Percentiles rank a stretch among this genome's conserved stretches.
phyloP scores from a whole-genome alignment of 2,888 invertebrate genomes.

The Melanostoma mellinum region DNA sequence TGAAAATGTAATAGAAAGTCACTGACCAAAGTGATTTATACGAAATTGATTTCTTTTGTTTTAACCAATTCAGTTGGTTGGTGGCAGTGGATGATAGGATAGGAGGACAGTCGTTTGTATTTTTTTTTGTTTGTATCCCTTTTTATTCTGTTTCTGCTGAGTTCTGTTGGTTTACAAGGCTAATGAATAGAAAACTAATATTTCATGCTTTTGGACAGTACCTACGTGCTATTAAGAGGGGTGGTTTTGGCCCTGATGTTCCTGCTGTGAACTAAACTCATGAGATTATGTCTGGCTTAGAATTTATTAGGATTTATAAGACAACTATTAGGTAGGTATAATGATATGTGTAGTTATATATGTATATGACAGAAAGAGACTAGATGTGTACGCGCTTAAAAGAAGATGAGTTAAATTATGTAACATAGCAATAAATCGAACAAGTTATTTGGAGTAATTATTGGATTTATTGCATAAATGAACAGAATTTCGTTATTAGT shows the following conservation, averaged over 20 bases:
- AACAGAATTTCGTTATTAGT: no score
- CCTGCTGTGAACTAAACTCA: slow-evolving; percentile 60
- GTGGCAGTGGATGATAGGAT: neutral
- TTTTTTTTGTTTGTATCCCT: slow-evolving; percentile 23
- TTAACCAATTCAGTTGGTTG: slow-evolving; percentile 17
- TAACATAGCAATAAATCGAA: neutral
- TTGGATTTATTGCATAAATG: no score
- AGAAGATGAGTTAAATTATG: slow-evolving; percentile 41
- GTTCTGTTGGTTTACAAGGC: slow-evolving; percentile 8
- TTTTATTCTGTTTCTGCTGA: slow-evolving; percentile 7
- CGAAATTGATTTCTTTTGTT: slow-evolving; percentile 49
- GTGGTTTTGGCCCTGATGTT: slow-evolving; percentile 4
- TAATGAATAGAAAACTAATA: slow-evolving; percentile 56
- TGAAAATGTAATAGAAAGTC: slow-evolving; percentile 39
- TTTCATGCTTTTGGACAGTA: slow-evolving; percentile 44
- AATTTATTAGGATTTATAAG: slow-evolving; percentile 55
- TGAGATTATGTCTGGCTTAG: slow-evolving; percentile 45
- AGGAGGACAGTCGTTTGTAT: neutral
- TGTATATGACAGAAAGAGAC: neutral
- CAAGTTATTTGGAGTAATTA: neutral
- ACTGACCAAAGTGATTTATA: slow-evolving; percentile 52
- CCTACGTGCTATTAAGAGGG: slow-evolving; percentile 5
- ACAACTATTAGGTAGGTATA: neutral
- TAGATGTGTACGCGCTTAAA: slow-evolving; percentile 12
- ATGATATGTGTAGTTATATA: no score